Conservation (phyloP, 1,140 invertebrate species). For the Drosophila aff. region DNA sequence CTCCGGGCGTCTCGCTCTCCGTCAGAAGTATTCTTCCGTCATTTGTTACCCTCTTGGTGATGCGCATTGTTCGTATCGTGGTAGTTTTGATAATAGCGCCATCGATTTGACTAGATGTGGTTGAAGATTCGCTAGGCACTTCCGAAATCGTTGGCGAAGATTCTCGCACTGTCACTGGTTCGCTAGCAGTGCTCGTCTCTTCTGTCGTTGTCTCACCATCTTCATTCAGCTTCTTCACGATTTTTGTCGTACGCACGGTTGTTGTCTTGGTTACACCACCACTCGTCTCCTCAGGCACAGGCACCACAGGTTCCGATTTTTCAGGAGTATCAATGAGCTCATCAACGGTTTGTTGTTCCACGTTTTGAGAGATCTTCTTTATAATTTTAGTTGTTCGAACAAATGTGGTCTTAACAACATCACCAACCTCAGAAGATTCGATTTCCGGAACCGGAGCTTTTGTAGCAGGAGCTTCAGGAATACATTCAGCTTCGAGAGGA, state of each 20-base stretch:
- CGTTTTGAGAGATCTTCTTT: conserved; percentile 75
- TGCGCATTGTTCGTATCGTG: conserved; percentile 81
- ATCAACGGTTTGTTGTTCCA: conserved; percentile 42
- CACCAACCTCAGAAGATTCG: conserved; percentile 33
- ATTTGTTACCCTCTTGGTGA: conserved; percentile 76
- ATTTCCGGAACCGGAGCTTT: conserved; percentile 18
- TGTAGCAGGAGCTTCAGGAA: not conserved
- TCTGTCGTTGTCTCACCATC: conserved; percentile 72
- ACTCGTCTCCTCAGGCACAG: conserved; percentile 23
- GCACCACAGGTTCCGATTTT: conserved; percentile 4
- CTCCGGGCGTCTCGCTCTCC: conserved; percentile 68
- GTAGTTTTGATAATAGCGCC: conserved; percentile 83
- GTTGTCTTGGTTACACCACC: conserved; percentile 80
- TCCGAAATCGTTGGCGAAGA: conserved; percentile 67
- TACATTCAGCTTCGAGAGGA: conserved; percentile 3
- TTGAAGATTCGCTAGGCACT: conserved; percentile 73
- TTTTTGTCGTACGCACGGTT: conserved; percentile 77
- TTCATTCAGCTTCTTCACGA: conserved; percentile 70
- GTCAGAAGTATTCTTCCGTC: conserved; percentile 79
- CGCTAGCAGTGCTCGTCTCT: conserved; percentile 63
- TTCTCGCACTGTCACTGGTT: conserved; percentile 68
- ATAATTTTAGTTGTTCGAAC: conserved; percentile 79
- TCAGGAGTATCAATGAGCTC: conserved; percentile 14
- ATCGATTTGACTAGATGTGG: conserved; percentile 78
- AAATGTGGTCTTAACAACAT: conserved; percentile 79